Evolutionary conservation across 2,888 invertebrate species (phyloP).

Genomic region (Thymelicus lineola): DNA sequence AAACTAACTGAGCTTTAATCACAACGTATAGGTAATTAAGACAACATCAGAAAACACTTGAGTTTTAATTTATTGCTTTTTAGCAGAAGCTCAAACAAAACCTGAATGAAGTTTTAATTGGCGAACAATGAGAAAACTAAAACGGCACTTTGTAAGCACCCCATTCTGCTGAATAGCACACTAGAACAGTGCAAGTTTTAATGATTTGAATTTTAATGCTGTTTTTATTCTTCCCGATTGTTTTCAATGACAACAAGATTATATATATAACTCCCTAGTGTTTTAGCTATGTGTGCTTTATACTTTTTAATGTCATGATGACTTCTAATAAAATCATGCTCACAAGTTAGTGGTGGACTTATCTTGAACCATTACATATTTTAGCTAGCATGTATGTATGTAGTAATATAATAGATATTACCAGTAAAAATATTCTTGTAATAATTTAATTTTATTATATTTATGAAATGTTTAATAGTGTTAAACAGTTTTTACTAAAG

Average conservation of each 20-base stretch:
- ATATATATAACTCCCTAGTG: background rate
- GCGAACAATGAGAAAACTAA: slow-evolving; percentile 39
- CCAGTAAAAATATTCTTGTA: too few species aligned
- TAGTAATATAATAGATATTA: too few species aligned
- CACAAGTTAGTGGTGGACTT: too few species aligned
- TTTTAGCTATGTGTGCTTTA: background rate
- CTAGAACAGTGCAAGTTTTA: slow-evolving; percentile 37
- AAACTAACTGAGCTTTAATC: slow-evolving; percentile 52
- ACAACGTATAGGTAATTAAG: slow-evolving; percentile 50
- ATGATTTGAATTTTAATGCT: slow-evolving; percentile 34
- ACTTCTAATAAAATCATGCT: background rate
- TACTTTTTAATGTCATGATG: background rate
- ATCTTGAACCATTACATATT: too few species aligned
- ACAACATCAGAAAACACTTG: slow-evolving; percentile 37
- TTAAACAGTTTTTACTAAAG: too few species aligned
- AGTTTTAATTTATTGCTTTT: slow-evolving; percentile 36
- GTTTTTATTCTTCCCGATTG: slow-evolving; percentile 16
- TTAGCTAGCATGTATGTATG: too few species aligned
- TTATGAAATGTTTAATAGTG: too few species aligned
- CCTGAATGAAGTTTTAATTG: slow-evolving; percentile 39
- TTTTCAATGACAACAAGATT: slow-evolving; percentile 5
- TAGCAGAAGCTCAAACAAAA: slow-evolving; percentile 34
- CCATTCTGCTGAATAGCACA: slow-evolving; percentile 35
- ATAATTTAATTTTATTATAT: too few species aligned
- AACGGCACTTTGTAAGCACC: slow-evolving; percentile 36